Evolutionary conservation across 2,797 vertebrate species (phyloP).

Genomic region (Falco rusticolus): DNA sequence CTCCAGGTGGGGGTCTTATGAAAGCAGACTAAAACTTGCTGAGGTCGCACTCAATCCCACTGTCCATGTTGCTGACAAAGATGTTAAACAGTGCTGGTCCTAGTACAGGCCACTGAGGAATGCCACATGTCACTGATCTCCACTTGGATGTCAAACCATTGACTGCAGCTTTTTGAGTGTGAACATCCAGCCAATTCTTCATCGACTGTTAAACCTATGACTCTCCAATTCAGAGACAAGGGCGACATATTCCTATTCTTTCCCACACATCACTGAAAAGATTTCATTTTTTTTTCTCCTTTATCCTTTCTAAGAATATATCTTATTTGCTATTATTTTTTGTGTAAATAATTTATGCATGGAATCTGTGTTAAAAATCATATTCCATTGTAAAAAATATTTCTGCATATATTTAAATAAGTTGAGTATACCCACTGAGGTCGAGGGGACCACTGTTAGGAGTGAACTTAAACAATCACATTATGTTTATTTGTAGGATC

Average conservation of each 20-base stretch:
- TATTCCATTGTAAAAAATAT: not conserved
- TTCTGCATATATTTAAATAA: not conserved
- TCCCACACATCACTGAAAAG: not conserved
- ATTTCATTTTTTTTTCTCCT: not conserved
- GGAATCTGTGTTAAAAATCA: not conserved
- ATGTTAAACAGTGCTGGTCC: too few species aligned
- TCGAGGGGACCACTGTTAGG: not conserved
- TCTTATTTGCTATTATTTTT: not conserved
- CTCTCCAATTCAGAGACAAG: not conserved
- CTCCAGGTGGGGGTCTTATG: too few species aligned
- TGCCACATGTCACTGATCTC: too few species aligned
- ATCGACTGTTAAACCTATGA: too few species aligned
- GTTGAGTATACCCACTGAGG: not conserved
- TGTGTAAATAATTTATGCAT: not conserved
- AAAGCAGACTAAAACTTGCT: too few species aligned
- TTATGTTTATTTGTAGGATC: not conserved
- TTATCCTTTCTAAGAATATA: not conserved
- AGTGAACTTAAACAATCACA: not conserved
- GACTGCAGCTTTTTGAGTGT: too few species aligned
- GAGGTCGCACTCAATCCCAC: too few species aligned
- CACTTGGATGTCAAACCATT: too few species aligned
- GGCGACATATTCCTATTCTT: not conserved
- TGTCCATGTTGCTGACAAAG: too few species aligned
- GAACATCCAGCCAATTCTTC: too few species aligned
- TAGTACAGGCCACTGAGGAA: too few species aligned